phyloP scores from a whole-genome alignment of 2,888 invertebrate species.

The Panzeria rudis region DNA sequence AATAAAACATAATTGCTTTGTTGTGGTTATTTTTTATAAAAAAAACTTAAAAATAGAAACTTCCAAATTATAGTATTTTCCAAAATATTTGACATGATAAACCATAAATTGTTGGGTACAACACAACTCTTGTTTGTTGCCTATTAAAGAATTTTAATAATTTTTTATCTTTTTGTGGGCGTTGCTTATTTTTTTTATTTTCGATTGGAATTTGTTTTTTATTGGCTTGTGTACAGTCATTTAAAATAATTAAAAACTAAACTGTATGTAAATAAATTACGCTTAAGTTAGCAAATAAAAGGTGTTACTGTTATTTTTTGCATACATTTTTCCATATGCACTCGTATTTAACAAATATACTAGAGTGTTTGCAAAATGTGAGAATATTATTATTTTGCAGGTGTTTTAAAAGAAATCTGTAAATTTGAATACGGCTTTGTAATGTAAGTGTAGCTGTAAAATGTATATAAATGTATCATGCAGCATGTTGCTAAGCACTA shows the following conservation, averaged over 20 bases:
- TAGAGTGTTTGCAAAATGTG: slow-evolving; percentile 29
- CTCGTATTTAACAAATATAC: slow-evolving; percentile 20
- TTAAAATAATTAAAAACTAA: slow-evolving; percentile 57
- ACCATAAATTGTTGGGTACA: slow-evolving; percentile 47
- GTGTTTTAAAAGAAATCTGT: slow-evolving; percentile 49
- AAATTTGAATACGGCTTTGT: slow-evolving; percentile 1
- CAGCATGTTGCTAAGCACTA: background rate
- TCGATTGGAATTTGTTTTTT: slow-evolving; percentile 7
- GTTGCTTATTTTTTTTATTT: slow-evolving; percentile 49
- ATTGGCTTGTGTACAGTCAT: slow-evolving; percentile 27
- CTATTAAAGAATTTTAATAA: slow-evolving; percentile 39
- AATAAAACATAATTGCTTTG: slow-evolving; percentile 40
- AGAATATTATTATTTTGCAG: slow-evolving; percentile 55
- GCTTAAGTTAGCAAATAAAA: slow-evolving; percentile 48
- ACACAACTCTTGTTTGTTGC: slow-evolving; percentile 22
- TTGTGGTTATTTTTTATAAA: background rate
- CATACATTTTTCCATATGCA: too few relatives aligned
- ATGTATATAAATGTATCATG: background rate
- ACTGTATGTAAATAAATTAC: slow-evolving; percentile 16
- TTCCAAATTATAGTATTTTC: slow-evolving; percentile 53
- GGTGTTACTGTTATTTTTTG: slow-evolving; percentile 50
- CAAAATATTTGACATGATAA: slow-evolving; percentile 62
- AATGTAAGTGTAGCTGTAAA: background rate
- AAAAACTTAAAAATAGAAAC: slow-evolving; percentile 33
- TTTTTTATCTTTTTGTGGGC: slow-evolving; percentile 61